A percentile compares a stretch with the other conserved stretches of the same genome.
These are phyloP conservation scores for Whitmania pigra DNA, from an alignment of 1,140 invertebrate genomes.

Conservation along the genomic window DNA sequence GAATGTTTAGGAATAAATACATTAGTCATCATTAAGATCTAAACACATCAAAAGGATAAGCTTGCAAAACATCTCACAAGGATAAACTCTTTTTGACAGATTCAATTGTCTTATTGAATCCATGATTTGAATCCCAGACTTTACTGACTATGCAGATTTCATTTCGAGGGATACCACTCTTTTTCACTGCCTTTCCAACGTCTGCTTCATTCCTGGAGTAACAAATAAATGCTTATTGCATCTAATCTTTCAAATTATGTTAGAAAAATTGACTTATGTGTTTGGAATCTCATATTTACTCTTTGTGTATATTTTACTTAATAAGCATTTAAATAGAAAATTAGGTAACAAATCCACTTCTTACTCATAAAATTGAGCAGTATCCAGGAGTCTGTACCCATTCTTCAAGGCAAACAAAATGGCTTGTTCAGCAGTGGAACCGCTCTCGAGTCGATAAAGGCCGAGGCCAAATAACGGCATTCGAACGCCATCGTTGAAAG, in stretches of 20 bases:
- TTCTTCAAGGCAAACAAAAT: conserved; percentile 27
- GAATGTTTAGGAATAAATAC: background rate
- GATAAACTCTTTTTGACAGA: conserved; percentile 27
- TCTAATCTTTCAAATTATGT: background rate
- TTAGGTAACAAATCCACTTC: conserved; percentile 6
- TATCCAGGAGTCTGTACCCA: conserved; percentile 31
- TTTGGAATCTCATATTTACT: background rate
- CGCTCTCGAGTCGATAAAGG: conserved; percentile 20
- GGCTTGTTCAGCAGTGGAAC: conserved; percentile 15
- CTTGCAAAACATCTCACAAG: background rate
- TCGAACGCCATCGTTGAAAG: conserved; percentile 29
- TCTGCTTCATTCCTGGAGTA: conserved; percentile 30
- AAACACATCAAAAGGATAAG: background rate
- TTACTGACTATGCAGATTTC: conserved; percentile 33
- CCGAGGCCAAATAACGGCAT: conserved; percentile 32
- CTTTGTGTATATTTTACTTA: background rate
- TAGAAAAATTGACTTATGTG: background rate
- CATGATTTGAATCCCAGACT: conserved; percentile 28
- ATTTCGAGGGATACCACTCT: conserved; percentile 29
- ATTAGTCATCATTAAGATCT: background rate
- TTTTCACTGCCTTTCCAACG: conserved; percentile 29
- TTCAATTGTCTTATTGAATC: conserved; percentile 26
- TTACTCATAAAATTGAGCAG: conserved; percentile 29
- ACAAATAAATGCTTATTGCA: background rate
- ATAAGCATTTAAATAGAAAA: conserved; percentile 12